phyloP scores from a whole-genome alignment of 2,888 invertebrate species.

The Pammene aurita region DNA sequence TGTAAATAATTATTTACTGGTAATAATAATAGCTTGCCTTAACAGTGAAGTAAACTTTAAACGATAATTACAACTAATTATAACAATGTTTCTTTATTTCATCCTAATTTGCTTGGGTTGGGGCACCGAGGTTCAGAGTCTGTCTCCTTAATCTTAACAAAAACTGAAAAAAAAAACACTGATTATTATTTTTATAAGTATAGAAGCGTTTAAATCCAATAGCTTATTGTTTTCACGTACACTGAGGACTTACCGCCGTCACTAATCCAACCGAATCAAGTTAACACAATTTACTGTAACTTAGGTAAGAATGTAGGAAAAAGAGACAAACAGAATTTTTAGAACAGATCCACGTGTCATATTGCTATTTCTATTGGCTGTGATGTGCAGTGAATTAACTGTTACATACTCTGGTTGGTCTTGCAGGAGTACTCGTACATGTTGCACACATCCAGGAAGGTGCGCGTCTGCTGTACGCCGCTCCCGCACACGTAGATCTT shows the following conservation, averaged over 20 bases:
- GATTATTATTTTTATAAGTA: background rate
- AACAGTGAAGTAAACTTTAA: background rate
- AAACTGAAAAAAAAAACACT: conserved; percentile 62
- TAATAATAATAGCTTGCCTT: background rate
- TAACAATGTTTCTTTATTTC: conserved; percentile 51
- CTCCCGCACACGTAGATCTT: conserved; percentile 71
- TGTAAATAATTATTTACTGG: background rate
- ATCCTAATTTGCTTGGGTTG: conserved; percentile 60
- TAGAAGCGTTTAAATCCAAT: no score
- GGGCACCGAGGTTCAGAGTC: conserved; percentile 64
- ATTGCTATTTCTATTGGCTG: no score
- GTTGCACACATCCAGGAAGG: conserved; percentile 75
- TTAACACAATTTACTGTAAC: no score
- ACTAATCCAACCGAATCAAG: no score
- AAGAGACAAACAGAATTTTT: no score
- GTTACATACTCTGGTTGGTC: conserved; percentile 67
- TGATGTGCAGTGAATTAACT: background rate
- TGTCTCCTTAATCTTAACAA: conserved; percentile 74
- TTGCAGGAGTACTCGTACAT: conserved; percentile 76
- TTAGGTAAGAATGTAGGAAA: no score
- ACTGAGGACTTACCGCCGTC: no score
- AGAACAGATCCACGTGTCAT: background rate
- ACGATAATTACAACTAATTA: background rate
- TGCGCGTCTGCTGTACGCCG: conserved; percentile 72
- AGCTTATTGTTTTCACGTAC: no score